Base-by-base conservation (phyloP, 2,113 vertebrate genomes). In the Sinocyclocheilus maitianheensis region DNA sequence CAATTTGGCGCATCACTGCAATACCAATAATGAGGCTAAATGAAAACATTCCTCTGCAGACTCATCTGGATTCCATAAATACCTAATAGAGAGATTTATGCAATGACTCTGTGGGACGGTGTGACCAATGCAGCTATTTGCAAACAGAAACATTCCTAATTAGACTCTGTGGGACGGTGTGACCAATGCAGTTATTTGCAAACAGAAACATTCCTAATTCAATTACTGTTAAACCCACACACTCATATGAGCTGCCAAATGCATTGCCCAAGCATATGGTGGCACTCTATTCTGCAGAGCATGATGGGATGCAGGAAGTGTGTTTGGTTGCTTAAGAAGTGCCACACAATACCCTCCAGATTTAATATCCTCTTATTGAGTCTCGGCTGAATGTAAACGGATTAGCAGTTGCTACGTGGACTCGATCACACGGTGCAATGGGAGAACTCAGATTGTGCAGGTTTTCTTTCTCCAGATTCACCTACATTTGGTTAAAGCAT, bases 381-480 rank as follows among this genome's bases (percentile, higher is more conserved):
- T 85, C n/a, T 69, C 18, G 43, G 63, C 22, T 48, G 60, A 87
- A 85, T 85, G 60, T 67, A 65, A 53, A 86, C 5, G 16, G 86
- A 82, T 86, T 86, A 58, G 24, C 63, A 85, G 22, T 53, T 72
- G 53, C 67, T 86, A 86, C 84, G 81, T 58, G 67, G 55, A 62
- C 63, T 20, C 16, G 81, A 43, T 37, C 51, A 60, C 65, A 60
- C 60, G 24, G 79, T 65, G 78, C 2, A 24, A 3, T 5, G 0
- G 78, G 40, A 48, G 2, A 46, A 48, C 79, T 65, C 58, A 24
- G 8, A 63, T 81, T 16, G 7, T 65, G 11, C 24, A 77, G 43
- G 75, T 11, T 12, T 77, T 30, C 14, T 53, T 77, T 77, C 6
- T 10, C 14, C 10, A 5, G 43, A 51, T 76, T 76, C 3, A 76